These are phyloP conservation scores for Stegostoma tigrinum DNA, from an alignment of 2,113 vertebrate genomes.

Conservation along the genomic window DNA sequence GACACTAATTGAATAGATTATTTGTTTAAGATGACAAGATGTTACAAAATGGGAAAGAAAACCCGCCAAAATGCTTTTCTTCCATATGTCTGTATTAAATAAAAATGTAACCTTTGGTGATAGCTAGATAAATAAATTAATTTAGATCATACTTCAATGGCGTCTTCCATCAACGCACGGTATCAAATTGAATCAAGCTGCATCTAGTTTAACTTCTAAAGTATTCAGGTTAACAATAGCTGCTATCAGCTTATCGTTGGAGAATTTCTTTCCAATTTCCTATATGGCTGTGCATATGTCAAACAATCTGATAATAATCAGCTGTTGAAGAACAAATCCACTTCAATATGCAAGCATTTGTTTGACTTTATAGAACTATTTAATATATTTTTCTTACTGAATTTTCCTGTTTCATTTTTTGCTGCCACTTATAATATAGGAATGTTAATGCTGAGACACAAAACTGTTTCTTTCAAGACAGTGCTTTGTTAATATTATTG, in stretches of 20 bases:
- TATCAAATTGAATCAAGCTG: conserved; percentile 16
- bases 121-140: neutral
- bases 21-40: neutral
- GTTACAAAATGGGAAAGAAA: neutral
- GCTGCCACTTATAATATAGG: neutral
- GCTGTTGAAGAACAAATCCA: neutral
- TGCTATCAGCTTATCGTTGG: neutral
- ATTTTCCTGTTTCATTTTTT: neutral
- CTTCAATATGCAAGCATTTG: neutral
- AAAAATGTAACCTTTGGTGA: neutral
- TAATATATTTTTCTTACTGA: neutral
- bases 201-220: neutral
- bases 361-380: neutral
- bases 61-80: neutral
- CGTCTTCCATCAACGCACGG: neutral
- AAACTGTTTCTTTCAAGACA: neutral
- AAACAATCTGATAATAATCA: neutral
- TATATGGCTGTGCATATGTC: neutral
- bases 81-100: conserved; percentile 3
- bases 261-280: neutral
- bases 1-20: conserved; percentile 1
- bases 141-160: neutral
- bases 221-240: neutral
- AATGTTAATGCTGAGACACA: neutral
- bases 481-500: neutral